Percentiles rank a stretch among this genome's conserved stretches.
These are phyloP conservation scores for Callaeas wilsoni DNA, from an alignment of 2,113 vertebrate species.

Conservation along the genomic window DNA sequence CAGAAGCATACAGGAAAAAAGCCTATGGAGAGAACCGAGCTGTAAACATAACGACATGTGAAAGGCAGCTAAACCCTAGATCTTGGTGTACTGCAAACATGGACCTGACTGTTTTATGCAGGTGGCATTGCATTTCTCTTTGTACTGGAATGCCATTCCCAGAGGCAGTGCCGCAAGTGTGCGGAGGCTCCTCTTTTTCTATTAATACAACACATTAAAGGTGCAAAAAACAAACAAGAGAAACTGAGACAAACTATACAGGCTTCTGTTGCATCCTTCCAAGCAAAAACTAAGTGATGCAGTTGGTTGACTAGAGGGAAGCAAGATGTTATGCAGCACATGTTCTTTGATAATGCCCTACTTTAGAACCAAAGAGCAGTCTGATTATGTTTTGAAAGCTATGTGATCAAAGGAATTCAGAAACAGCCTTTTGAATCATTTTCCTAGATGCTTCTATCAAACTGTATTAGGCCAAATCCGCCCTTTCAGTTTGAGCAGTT, in stretches of 20 bases:
- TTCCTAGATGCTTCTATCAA: conserved; percentile 49
- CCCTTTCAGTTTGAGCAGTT: conserved; percentile 3
- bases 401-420: conserved; percentile 49
- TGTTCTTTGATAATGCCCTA: conserved; percentile 53
- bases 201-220: background rate
- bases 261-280: accelerated
- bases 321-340: background rate
- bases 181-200: background rate
- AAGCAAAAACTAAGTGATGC: background rate
- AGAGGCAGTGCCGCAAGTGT: background rate
- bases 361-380: conserved; percentile 42
- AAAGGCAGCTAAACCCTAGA: background rate
- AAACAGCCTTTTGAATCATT: conserved; percentile 45
- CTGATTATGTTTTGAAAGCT: conserved; percentile 51
- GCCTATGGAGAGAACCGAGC: background rate
- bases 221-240: background rate
- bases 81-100: background rate
- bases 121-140: background rate
- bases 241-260: background rate
- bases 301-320: background rate
- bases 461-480: conserved; percentile 44
- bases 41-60: background rate
- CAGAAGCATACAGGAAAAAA: background rate
- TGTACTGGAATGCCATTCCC: background rate
- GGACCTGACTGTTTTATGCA: background rate